phyloP scores from a whole-genome alignment of 1,140 invertebrate species.

The Lepidurus apus region DNA sequence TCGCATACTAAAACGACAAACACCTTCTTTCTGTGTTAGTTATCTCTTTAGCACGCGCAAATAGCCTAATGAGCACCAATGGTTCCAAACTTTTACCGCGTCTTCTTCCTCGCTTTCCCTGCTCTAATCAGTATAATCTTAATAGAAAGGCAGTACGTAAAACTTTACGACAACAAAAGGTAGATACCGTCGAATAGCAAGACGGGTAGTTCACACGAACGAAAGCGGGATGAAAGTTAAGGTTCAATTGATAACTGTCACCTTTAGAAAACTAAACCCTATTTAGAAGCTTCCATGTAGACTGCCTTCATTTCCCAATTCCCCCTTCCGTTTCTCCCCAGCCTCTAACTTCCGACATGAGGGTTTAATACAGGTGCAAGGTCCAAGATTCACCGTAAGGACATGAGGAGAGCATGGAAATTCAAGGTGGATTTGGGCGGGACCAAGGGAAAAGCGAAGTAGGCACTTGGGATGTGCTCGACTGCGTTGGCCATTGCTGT shows the following conservation, averaged over 20 bases:
- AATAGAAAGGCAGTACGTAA: too few species aligned
- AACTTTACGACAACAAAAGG: background rate
- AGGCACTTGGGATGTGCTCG: background rate
- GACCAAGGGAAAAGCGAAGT: background rate
- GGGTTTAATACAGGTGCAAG: background rate
- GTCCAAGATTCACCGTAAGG: background rate
- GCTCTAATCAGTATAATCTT: too few species aligned
- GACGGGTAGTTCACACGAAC: background rate
- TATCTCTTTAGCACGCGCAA: too few species aligned
- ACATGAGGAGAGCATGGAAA: background rate
- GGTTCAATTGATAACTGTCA: background rate
- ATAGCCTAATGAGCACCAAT: too few species aligned
- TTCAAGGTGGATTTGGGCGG: background rate
- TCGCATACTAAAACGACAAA: too few species aligned
- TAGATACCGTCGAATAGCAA: background rate
- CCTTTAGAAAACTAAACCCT: background rate
- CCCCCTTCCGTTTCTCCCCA: background rate
- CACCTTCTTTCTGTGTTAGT: too few species aligned
- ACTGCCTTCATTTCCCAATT: background rate
- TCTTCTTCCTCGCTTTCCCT: too few species aligned
- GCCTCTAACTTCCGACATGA: slow-evolving; percentile 3
- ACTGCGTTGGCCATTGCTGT: background rate
- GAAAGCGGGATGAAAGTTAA: background rate
- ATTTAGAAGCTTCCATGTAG: background rate
- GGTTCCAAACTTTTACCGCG: too few species aligned